A percentile compares a stretch with the other conserved stretches of the same genome.
Conservation (phyloP, 2,797 vertebrate genomes). For the Potorous gilbertii region DNA sequence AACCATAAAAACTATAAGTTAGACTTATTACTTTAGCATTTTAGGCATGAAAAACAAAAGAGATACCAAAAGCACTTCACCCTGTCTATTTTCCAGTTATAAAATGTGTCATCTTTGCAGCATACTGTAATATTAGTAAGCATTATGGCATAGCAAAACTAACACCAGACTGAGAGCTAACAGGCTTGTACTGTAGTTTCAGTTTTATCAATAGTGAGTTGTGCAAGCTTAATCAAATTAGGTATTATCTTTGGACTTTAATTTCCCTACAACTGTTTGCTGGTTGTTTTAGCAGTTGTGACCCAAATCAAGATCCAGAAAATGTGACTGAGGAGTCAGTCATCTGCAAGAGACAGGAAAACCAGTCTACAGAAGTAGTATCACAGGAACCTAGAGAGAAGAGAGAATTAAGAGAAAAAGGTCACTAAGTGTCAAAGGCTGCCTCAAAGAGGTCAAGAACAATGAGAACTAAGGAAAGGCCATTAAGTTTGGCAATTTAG, state of each 20-base stretch:
- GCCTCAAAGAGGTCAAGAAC: background rate
- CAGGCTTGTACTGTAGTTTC: background rate
- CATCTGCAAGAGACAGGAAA: background rate
- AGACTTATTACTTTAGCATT: constrained; percentile 12
- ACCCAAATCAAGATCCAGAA: background rate
- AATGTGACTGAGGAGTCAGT: background rate
- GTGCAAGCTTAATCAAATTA: background rate
- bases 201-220: background rate
- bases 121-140: background rate
- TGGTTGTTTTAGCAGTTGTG: background rate
- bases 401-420: background rate
- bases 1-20: constrained; percentile 3
- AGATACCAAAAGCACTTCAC: background rate
- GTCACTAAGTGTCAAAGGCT: background rate
- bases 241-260: background rate
- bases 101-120: background rate
- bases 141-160: background rate
- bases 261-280: background rate
- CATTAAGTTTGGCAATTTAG: background rate
- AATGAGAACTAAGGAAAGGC: background rate
- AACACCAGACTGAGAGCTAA: background rate
- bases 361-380: background rate
- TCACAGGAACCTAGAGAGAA: background rate
- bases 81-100: background rate
- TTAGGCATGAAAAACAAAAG: background rate